Conservation (phyloP, 2,797 vertebrate genomes). For the Pantherophis vulpinus region DNA sequence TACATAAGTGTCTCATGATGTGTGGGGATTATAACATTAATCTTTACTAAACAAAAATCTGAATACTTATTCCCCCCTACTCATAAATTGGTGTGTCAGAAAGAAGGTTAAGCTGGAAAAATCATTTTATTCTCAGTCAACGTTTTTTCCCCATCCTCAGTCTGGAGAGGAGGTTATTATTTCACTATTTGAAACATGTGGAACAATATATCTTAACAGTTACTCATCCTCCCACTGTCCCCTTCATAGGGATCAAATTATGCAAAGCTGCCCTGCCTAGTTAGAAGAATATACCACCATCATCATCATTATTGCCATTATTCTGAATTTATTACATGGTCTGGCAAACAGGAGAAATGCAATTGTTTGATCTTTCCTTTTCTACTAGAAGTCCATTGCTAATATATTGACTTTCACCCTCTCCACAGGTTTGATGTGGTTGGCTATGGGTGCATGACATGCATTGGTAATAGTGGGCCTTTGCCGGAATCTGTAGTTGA, state of each 20-base stretch:
- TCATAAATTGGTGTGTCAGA: neutral
- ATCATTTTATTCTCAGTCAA: neutral
- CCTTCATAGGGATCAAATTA: neutral
- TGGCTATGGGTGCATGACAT: constrained; percentile 98
- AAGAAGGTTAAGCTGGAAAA: neutral
- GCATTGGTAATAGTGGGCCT: constrained; percentile 97
- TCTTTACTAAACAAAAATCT: neutral
- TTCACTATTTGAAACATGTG: neutral
- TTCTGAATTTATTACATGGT: neutral
- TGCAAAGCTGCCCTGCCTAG: neutral
- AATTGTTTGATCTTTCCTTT: neutral
- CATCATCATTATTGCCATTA: neutral
- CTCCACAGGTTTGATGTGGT: constrained; percentile 90
- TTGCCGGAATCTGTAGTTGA: constrained; percentile 91
- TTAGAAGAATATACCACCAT: neutral
- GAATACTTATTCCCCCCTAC: neutral
- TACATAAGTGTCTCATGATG: neutral
- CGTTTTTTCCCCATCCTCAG: no score
- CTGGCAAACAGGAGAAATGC: neutral
- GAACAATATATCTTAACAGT: neutral
- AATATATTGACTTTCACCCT: neutral
- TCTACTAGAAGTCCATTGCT: neutral
- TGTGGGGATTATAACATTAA: neutral
- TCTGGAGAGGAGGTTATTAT: neutral
- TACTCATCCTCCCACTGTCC: no score